phyloP scores from a whole-genome alignment of 2,113 vertebrate genomes.

The Eolophus roseicapilla region DNA sequence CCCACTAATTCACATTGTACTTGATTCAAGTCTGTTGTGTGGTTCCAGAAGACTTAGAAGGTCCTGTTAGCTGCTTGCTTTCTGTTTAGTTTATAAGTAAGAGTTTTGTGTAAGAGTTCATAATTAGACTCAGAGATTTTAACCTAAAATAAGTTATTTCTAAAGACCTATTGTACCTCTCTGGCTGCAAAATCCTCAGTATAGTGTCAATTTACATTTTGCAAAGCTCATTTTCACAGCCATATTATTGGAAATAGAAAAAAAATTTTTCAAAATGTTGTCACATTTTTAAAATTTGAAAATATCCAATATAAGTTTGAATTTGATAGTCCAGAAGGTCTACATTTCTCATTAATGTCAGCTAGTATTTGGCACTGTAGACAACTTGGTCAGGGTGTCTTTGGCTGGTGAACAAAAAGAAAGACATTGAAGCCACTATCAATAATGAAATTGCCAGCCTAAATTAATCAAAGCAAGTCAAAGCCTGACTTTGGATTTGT shows the following conservation, averaged over 20 bases:
- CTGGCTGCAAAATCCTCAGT: background rate
- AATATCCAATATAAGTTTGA: background rate
- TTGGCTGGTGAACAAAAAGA: background rate
- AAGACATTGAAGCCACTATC: background rate
- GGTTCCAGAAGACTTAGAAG: background rate
- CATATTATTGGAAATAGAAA: background rate
- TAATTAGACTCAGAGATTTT: background rate
- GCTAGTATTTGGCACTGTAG: background rate
- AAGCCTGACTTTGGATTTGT: background rate
- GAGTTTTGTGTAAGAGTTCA: background rate
- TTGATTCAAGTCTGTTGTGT: background rate
- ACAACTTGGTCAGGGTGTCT: background rate
- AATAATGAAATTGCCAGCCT: background rate
- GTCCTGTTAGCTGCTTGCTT: background rate
- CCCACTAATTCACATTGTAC: background rate
- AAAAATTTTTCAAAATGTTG: background rate
- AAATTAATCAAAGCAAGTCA: background rate
- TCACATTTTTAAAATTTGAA: background rate
- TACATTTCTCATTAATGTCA: background rate
- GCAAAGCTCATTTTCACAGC: background rate
- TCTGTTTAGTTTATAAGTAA: background rate
- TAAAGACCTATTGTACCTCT: background rate
- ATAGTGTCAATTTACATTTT: background rate
- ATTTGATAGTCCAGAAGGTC: background rate
- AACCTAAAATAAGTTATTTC: background rate